Evolutionary conservation across 2,797 vertebrate genomes (phyloP), one percentile per base, ranked within the genome.

Genomic region (Rhinophrynus dorsalis): DNA sequence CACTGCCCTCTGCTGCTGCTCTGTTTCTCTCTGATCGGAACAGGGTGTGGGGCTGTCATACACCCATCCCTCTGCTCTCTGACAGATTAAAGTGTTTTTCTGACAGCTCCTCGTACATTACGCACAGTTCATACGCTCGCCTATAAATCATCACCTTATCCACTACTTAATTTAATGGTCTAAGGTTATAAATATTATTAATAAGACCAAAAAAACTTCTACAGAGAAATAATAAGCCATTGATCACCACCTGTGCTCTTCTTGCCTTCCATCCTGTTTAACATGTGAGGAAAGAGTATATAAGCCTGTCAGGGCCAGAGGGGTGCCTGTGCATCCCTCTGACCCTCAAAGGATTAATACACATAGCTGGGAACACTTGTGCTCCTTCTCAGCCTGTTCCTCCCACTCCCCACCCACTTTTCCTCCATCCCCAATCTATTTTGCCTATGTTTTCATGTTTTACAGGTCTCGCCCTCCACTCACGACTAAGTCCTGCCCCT

Each of bases 171-270:
- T 88, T 87, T 90, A 93, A 91, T 80, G 78, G 80, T 70, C 79
- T 40, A 61, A 42, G 72, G 85, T 82, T 87, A 92, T 91, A 92
- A 92, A 92, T 89, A 88, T 85, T 79, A 87, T 81, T 85, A 85
- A 89, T 87, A 82, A 79, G 81, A 74, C 63, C 71, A 81, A 80
- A 48, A 59, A 84, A 84, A 81, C 79, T 88, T 88, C 78, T 83
- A 75, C 80, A 78, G 61, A 76, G 60, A 83, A 81, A 82, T 88
- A 85, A 87, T 85, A 88, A 84, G 77, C 68, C 82, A 80, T 73
- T 88, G 79, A 90, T 84, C 84, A 88, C 63, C 60, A 76, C 74
- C 56, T 79, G 82, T 79, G 83, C 84, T 75, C 76, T 75, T 44
- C 69, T 81, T 86, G 82, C 77, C 89, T 88, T 86, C 79, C 76